phyloP scores from a whole-genome alignment of 2,113 vertebrate species.

The Dascyllus trimaculatus region DNA sequence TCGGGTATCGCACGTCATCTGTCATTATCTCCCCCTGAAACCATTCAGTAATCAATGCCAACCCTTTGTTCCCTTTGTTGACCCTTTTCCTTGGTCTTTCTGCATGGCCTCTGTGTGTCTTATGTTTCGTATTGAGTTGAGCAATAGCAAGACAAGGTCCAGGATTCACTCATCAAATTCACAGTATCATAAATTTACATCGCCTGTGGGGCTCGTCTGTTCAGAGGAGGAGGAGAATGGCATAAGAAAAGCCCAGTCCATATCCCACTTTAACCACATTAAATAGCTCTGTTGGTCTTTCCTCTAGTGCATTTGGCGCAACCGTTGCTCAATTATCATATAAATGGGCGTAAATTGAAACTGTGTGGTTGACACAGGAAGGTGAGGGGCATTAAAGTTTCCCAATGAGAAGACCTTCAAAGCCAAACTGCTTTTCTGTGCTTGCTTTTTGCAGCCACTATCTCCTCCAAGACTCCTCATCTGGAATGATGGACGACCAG shows the following conservation, averaged over 20 bases:
- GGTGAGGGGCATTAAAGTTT: conserved; percentile 18
- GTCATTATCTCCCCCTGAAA: conserved; percentile 9
- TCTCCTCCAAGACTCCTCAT: conserved; percentile 30
- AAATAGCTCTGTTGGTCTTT: conserved; percentile 23
- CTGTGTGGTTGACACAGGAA: background rate
- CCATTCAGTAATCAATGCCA: conserved; percentile 15
- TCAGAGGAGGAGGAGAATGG: conserved; percentile 15
- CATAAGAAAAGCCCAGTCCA: background rate
- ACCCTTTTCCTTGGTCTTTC: conserved; percentile 14
- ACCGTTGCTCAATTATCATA: conserved; percentile 25
- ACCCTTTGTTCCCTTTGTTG: background rate
- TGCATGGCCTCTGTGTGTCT: background rate
- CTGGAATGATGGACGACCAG: conserved; percentile 36
- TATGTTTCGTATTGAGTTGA: conserved; percentile 33
- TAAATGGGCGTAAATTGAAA: conserved; percentile 15
- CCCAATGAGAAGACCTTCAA: background rate
- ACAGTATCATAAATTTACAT: conserved; percentile 32
- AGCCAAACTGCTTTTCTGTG: background rate
- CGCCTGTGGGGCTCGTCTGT: conserved; percentile 12
- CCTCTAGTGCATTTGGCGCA: conserved; percentile 1
- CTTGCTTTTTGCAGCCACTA: conserved; percentile 3
- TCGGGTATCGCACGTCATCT: conserved; percentile 30
- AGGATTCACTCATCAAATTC: conserved; percentile 39
- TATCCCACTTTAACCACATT: conserved; percentile 28
- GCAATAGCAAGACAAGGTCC: conserved; percentile 28